Base-by-base conservation (phyloP, 2,888 invertebrate genomes). In the Ditula angustiorana region DNA sequence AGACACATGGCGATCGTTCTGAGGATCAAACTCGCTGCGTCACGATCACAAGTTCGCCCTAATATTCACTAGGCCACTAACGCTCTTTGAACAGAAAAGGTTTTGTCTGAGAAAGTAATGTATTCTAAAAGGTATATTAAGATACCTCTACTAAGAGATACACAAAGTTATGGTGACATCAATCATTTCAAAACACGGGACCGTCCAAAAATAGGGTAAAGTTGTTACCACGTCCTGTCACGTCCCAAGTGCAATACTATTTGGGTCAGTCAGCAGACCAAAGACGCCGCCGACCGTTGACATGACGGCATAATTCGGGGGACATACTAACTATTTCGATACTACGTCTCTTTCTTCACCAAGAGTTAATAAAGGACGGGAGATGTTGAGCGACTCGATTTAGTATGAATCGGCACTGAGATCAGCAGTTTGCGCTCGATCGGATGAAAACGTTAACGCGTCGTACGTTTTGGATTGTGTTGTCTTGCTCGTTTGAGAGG, bases 271-370 rank as follows among this genome's bases (percentile, higher is more conserved):
- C 72, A 73, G 66, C 67, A 66, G 77, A 81, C 86, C 86, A 87
- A 88, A 88, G 79, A 72, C 59, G 79, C 84, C 86, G 86, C 80
- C 71, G 84, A 78, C 74, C 83, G 74, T 80, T 83, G 84, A 83
- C 80, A 70, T 74, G 69, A 26, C 8, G 33, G 21, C 35, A 13
- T 41, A 35, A 52, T 60, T 37, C 50, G 23, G 33, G 44, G n/a
- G n/a, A n/a, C n/a, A n/a, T 16, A 11, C 52, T 11, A 44, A 24
- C 44, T 1, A 23, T 50, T 52, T 19, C 50, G 13, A 13, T 21
- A 28, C 8, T n/a, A 33, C 46, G 24, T 53, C 64, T 47, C 44
- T 13, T 21, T 62, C 28, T 35, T 7, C 7, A 13, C 8, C 1
- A 11, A 21, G 13, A 7, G 64, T 37, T 30, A 28, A 46, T 30